Base-by-base conservation (phyloP, 2,888 invertebrate species). In the Apodemia mormo region DNA sequence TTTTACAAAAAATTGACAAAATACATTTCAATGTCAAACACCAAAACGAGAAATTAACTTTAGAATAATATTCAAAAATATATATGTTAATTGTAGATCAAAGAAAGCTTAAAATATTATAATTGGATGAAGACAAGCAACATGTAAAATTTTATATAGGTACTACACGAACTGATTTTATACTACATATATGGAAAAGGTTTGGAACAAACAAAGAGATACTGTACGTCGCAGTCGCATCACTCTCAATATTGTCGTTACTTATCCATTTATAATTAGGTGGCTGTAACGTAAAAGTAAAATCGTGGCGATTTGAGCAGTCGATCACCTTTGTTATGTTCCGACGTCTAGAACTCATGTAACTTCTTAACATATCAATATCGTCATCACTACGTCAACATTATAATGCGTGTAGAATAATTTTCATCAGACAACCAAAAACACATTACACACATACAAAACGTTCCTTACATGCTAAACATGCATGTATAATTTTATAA, bases 391-490 rank as follows among this genome's bases (percentile, higher is more conserved):
- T 49, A 49, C 14, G 9, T 49, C 14, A n/a, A 61, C 30, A n/a
- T 10, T 12, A 61, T 30, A 5, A 61, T 33, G 58, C 58, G 5
- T 30, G 14, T 12, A 61, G 33, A 61, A 61, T 5, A 33, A 61
- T 61, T 30, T 33, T 10, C 30, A 61, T 61, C 29, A 33, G 33
- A 61, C 30, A 33, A 30, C 33, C 58, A 40, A 65, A 52, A 65
- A 65, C 56, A 66, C n/a, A 29, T n/a, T 45, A 65, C 65, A 22
- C 40, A 45, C 71, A 68, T 61, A 49, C 58, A 30, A 61, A 61
- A 61, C 58, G 58, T 61, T 81, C 78, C 79, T 82, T 78, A 82
- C 83, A 85, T 84, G 83, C 85, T 80, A 79, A 65, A 76, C 87
- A 86, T 86, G 87, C 87, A 78, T 74, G 71, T 40, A 45, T 45